phyloP scores from a whole-genome alignment of 1,140 invertebrate species.

The Heterodera schachtii region DNA sequence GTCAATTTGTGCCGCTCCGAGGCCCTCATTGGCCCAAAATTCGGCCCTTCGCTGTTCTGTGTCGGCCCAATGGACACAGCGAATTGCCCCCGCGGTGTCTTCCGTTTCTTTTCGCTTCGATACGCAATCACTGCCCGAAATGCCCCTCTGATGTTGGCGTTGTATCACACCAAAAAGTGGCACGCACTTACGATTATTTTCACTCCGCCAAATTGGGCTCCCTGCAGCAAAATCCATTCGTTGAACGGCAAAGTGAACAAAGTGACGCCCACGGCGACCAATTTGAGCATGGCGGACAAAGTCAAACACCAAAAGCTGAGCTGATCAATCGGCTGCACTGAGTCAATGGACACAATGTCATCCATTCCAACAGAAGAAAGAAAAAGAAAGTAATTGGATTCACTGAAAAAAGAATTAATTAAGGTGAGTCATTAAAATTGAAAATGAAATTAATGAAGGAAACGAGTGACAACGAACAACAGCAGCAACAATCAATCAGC shows the following conservation, averaged over 20 bases:
- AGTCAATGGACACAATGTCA: conserved; percentile 31
- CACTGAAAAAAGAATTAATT: too few species aligned
- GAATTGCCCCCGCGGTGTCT: not conserved
- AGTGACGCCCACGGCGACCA: conserved; percentile 30
- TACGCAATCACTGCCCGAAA: conserved; percentile 32
- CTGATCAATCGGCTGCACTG: conserved; percentile 26
- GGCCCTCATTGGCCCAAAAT: conserved; percentile 12
- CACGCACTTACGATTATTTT: not conserved
- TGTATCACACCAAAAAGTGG: not conserved
- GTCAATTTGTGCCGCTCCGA: not conserved
- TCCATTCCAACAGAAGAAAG: conserved; percentile 15
- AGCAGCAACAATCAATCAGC: too few species aligned
- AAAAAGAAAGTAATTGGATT: too few species aligned
- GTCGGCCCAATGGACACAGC: conserved; percentile 21
- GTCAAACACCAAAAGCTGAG: conserved; percentile 31
- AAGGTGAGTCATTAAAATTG: too few species aligned
- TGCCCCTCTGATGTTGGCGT: conserved; percentile 15
- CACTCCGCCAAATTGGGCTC: not conserved
- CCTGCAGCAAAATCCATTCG: conserved; percentile 22
- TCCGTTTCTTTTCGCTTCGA: not conserved
- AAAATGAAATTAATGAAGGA: too few species aligned
- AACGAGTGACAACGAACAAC: not conserved
- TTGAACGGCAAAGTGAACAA: conserved; percentile 27
- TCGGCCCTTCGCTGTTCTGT: not conserved
- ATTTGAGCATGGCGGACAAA: conserved; percentile 33